Evolutionary conservation across 2,888 invertebrate genomes (phyloP), one percentile per base, ranked within the genome.

Genomic region (Polydrusus tereticollis): DNA sequence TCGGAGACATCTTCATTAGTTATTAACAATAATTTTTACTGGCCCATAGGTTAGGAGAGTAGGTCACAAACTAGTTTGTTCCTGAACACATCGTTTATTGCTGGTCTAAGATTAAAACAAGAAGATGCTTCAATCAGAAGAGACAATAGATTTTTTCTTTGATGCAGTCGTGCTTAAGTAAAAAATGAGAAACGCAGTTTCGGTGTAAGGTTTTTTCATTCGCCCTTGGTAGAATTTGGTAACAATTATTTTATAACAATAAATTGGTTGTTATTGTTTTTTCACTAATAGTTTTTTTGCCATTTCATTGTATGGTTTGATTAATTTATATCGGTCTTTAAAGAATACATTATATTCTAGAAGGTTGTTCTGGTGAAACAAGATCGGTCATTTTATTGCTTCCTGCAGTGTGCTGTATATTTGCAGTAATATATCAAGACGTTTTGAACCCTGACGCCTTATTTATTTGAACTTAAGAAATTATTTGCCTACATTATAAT

Each of bases 241-340:
- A 52, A 69, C 52, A 62, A 69, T 60, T 55, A 62, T 62, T 69
- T n/a, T 43, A 62, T 58, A 50, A 68, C 68, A 69, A 69, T 59
- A 38, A 68, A 59, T 18, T n/a, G 38, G 23, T 36, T 68, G 67
- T 65, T 59, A 68, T 59, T 50, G 50, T 58, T 41, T 60, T 57
- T 57, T 66, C 18, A 29, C 29, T 29, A 55, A 29, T 29, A 29
- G n/a, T n/a, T n/a, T n/a, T n/a, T n/a, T n/a, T n/a, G n/a, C n/a
- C 29, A 41, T 55, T 55, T 23, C 29, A 29, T 55, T 55, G 52
- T 55, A 29, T 29, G 29, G 18, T 55, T 55, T 29, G 18, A 29
- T 18, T 55, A 29, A 26, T 55, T 16, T 55, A 55, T n/a, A 23
- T 29, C 29, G 4, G 29, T 16, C 18, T 29, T n/a, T 26, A 29